Evolutionary conservation across 2,113 vertebrate genomes (phyloP).

Genomic region (Hippoglossus stenolepis): DNA sequence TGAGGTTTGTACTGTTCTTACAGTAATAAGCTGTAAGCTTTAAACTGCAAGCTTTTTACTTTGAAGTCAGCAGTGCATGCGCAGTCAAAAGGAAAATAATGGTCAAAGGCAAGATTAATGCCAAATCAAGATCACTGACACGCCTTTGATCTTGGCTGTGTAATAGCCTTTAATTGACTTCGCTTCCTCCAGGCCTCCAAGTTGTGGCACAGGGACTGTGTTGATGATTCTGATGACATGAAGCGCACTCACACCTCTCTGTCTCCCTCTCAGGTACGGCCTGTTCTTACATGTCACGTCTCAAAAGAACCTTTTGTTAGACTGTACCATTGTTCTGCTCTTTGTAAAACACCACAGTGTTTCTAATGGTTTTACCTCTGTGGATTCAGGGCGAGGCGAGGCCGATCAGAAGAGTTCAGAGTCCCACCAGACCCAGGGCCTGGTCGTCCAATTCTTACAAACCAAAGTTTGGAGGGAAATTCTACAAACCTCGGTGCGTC

Average conservation of each 20-base stretch:
- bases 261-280: conserved; percentile 29
- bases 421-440: conserved; percentile 54
- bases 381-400: conserved; percentile 55
- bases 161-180: background rate
- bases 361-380: background rate
- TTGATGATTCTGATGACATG: conserved; percentile 38
- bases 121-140: no score
- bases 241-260: conserved; percentile 16
- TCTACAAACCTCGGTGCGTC: conserved; percentile 60
- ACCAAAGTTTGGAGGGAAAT: conserved; percentile 50
- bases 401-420: conserved; percentile 63
- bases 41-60: no score
- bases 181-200: conserved; percentile 27
- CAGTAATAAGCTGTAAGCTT: no score
- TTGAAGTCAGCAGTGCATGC: no score
- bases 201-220: conserved; percentile 41
- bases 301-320: background rate
- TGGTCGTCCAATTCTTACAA: conserved; percentile 51
- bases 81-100: no score
- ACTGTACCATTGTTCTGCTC: background rate
- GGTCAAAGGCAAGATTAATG: no score
- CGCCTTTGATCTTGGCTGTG: no score
- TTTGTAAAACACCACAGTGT: background rate
- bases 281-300: background rate
- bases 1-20: no score